These are phyloP conservation scores for Panthera uncia DNA, from an alignment of 2,113 vertebrate species.

Conservation along the genomic window DNA sequence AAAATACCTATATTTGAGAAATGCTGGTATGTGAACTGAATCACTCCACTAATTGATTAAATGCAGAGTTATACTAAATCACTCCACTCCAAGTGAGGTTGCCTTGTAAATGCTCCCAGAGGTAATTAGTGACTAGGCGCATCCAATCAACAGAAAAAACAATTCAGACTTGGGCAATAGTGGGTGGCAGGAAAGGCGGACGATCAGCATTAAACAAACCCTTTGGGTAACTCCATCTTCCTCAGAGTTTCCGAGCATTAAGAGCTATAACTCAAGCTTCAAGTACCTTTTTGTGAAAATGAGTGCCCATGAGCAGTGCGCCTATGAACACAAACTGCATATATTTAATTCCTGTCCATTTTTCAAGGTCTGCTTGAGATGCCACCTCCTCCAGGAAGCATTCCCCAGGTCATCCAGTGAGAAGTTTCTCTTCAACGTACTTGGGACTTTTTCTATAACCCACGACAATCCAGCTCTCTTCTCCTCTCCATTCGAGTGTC, in stretches of 20 bases:
- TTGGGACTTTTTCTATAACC: background rate
- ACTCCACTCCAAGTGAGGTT: slow-evolving; percentile 64
- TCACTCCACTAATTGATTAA: slow-evolving; percentile 75
- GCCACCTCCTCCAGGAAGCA: background rate
- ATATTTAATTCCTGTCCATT: background rate
- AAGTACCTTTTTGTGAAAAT: background rate
- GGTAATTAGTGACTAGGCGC: slow-evolving; percentile 67
- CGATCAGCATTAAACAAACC: slow-evolving; percentile 60
- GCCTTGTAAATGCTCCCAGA: slow-evolving; percentile 71
- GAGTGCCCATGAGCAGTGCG: background rate
- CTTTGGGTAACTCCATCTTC: slow-evolving; percentile 60
- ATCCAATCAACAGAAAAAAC: slow-evolving; percentile 77
- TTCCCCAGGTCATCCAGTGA: background rate
- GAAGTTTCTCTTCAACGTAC: background rate
- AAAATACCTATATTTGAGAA: slow-evolving; percentile 58
- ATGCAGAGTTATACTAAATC: slow-evolving; percentile 76
- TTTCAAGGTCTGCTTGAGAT: background rate
- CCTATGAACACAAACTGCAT: background rate
- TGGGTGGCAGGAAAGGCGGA: slow-evolving; percentile 67
- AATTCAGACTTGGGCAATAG: slow-evolving; percentile 74
- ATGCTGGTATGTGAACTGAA: slow-evolving; percentile 53
- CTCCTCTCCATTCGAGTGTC: background rate
- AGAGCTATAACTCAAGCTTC: slow-evolving; percentile 14
- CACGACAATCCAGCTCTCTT: background rate
- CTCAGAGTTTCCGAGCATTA: slow-evolving; percentile 49